Evolutionary conservation across 2,113 vertebrate genomes (phyloP).

Genomic region (Semicossyphus pulcher): DNA sequence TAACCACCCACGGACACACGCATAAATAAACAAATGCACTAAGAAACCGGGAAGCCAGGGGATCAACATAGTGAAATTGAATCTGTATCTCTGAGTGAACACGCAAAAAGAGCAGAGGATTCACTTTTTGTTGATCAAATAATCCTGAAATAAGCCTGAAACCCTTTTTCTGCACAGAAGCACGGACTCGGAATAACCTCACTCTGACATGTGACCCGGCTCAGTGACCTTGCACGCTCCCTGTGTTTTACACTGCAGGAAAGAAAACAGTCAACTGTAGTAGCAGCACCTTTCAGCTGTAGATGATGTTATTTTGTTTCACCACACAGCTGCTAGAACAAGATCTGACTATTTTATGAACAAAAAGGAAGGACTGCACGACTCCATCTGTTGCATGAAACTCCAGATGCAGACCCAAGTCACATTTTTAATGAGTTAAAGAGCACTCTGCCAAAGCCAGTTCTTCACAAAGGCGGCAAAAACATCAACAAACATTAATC

Average conservation of each 20-base stretch:
- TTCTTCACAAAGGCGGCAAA: no score
- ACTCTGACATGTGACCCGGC: constrained; percentile 15
- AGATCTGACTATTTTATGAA: background rate
- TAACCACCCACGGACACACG: background rate
- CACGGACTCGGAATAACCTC: background rate
- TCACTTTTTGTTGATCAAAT: background rate
- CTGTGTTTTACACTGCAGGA: background rate
- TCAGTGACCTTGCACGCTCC: background rate
- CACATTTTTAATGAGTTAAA: no score
- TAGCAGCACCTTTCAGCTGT: background rate
- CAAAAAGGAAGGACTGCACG: no score
- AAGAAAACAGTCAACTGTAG: background rate
- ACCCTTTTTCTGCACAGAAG: background rate
- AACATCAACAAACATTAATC: no score
- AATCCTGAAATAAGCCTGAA: background rate
- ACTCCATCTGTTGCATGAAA: no score
- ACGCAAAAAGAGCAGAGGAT: background rate
- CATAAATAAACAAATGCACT: background rate
- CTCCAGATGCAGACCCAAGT: no score
- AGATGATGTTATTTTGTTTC: no score
- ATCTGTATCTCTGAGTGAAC: background rate
- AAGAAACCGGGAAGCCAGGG: background rate
- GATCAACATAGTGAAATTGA: background rate
- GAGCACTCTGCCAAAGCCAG: no score
- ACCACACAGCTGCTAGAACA: background rate